Base-by-base conservation (phyloP, 2,113 vertebrate species). In the Brienomyrus brachyistius region DNA sequence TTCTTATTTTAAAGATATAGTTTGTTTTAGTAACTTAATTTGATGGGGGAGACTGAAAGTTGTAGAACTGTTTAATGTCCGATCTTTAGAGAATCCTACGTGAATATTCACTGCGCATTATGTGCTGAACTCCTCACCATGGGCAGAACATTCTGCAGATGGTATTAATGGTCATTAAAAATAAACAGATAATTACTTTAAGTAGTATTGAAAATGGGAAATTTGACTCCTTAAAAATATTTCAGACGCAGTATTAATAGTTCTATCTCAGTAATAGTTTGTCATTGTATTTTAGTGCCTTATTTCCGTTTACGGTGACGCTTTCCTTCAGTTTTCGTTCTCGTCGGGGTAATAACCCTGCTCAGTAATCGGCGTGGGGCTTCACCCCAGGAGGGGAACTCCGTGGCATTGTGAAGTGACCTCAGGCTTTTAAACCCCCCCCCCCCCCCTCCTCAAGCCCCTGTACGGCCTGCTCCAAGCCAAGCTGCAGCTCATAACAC, bases 401-500 rank as follows among this genome's bases (percentile, higher is more conserved):
- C 21, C 3, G 31, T 31, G 27, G 17, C 40, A 40, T 1, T 74
- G 23, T n/a, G 40, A 84, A 48, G 40, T 84, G 45, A n/a, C 45
- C 19, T 9, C 45, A 17, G 43, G 19, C 82, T 84, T 11, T 84
- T 5, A 40, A 6, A 3, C 27, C 27, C 21, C 48, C 10, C 10
- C 0, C 13, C 91, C 93, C 91, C 66, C 83, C 15, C 95, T n/a
- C n/a, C n/a, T n/a, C n/a, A n/a, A 99, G 98, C 98, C 98, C 86
- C 95, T 99, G 21, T 99, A 97, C 91, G 98, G 98, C 3, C 96
- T 99, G 91, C 97, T 99, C 43, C 98, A 99, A 93, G 98, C 98
- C 0, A 99, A 99, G 91, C 96, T 99, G 77, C 97, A 99, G 88
- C 97, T 99, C 90, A 99, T 99, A 93, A 99, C 98, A 1, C 98